phyloP scores from a whole-genome alignment of 2,888 invertebrate species.

The Aphidius colemani region DNA sequence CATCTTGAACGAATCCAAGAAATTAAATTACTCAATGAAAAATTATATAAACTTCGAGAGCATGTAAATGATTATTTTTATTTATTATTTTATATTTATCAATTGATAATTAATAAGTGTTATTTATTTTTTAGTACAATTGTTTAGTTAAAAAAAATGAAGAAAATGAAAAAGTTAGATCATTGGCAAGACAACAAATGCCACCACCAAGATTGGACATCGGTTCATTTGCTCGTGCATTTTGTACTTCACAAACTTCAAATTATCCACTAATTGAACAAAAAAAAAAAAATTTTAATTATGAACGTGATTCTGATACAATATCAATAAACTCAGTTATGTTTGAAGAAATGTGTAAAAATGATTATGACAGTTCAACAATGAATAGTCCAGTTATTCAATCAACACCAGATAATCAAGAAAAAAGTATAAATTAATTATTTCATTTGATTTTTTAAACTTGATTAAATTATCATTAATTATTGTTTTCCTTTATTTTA shows the following conservation, averaged over 20 bases:
- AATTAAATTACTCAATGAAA: background rate
- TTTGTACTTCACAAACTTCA: background rate
- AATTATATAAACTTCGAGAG: background rate
- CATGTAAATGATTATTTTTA: background rate
- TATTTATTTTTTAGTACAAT: conserved; percentile 10
- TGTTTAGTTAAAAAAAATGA: background rate
- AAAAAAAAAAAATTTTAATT: background rate
- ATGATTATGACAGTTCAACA: background rate
- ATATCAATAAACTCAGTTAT: conserved; percentile 21
- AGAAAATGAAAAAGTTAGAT: conserved; percentile 10
- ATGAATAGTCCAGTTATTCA: too few relatives aligned
- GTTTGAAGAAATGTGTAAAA: conserved; percentile 18
- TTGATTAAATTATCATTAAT: too few relatives aligned
- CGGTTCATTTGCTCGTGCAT: conserved; percentile 9
- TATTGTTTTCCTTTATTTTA: too few relatives aligned
- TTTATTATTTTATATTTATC: background rate
- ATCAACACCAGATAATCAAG: too few relatives aligned
- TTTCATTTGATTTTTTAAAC: too few relatives aligned
- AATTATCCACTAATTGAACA: background rate
- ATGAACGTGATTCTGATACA: conserved; percentile 10
- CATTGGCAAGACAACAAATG: conserved; percentile 17
- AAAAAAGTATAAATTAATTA: too few relatives aligned
- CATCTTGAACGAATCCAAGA: background rate
- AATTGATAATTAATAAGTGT: background rate
- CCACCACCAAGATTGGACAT: conserved; percentile 22